These are phyloP conservation scores for Autographa pulchrina DNA, from an alignment of 2,888 invertebrate genomes.

Conservation along the genomic window DNA sequence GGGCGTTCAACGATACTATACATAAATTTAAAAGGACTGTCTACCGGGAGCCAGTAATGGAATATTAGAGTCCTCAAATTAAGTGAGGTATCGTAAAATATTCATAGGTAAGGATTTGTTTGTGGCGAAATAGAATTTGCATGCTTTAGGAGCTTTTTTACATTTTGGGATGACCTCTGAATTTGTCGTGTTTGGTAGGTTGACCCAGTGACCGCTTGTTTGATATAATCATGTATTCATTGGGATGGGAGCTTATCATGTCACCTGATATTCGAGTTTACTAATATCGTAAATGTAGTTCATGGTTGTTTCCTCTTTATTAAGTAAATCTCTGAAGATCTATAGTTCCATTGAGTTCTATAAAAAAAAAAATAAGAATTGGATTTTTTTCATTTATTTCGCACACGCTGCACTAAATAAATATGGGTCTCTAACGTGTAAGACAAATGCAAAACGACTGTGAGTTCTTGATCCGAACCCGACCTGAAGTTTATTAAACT, in stretches of 20 bases:
- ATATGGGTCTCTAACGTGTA: no score
- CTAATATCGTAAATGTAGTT: neutral
- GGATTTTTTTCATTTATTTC: no score
- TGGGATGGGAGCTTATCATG: neutral
- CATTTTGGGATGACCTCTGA: neutral
- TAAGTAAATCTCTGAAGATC: no score
- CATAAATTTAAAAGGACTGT: constrained; percentile 44
- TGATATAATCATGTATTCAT: neutral
- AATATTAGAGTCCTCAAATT: constrained; percentile 30
- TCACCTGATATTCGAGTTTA: neutral
- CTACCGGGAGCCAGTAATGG: constrained; percentile 17
- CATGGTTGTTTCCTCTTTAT: no score
- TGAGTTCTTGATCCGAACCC: no score
- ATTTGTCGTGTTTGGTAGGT: neutral
- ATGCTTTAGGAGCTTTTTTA: neutral
- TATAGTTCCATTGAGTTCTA: no score
- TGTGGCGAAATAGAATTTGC: constrained; percentile 7
- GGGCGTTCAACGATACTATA: constrained; percentile 22
- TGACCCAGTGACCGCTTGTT: neutral
- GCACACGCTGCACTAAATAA: no score
- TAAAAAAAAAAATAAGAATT: no score
- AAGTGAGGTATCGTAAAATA: constrained; percentile 15
- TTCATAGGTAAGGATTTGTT: constrained; percentile 15
- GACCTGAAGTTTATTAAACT: no score
- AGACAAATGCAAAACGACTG: no score